A percentile compares a stretch with the other conserved stretches of the same genome.
These are phyloP conservation scores for Lamellibrachia satsuma DNA, from an alignment of 2,888 invertebrate species.

Conservation along the genomic window DNA sequence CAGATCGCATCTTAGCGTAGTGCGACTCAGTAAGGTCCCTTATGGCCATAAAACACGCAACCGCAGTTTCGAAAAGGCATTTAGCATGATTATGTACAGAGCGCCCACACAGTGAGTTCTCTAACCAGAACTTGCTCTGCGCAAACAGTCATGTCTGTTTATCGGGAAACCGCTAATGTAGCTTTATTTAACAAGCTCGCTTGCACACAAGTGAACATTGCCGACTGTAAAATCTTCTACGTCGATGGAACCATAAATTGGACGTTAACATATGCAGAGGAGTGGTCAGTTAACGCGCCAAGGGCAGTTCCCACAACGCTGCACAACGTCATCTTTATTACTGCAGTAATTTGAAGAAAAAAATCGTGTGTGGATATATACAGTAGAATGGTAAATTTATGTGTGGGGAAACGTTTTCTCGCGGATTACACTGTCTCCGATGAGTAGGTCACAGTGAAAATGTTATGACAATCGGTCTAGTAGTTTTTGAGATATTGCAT, in stretches of 20 bases:
- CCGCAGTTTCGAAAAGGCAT: not conserved
- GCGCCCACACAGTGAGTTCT: not conserved
- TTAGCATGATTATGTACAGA: not conserved
- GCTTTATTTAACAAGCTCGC: conserved; percentile 12
- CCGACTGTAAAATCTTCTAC: not conserved
- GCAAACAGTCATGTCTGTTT: not conserved
- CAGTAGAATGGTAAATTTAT: not conserved
- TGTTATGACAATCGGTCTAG: too few species aligned
- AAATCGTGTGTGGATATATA: not conserved
- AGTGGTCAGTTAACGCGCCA: not conserved
- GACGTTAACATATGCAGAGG: not conserved
- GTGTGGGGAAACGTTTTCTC: too few species aligned
- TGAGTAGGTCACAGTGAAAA: too few species aligned
- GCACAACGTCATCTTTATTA: not conserved
- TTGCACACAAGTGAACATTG: not conserved
- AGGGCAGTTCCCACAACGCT: not conserved
- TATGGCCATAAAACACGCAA: not conserved
- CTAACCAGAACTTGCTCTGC: not conserved
- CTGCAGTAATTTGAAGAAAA: not conserved
- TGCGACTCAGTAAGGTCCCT: not conserved
- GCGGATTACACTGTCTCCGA: too few species aligned
- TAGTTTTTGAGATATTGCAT: too few species aligned
- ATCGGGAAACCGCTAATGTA: not conserved
- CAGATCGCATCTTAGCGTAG: not conserved
- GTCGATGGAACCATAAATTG: not conserved